These are phyloP conservation scores for Theropithecus gelada DNA, from an alignment of 2,113 vertebrate genomes.

Conservation along the genomic window DNA sequence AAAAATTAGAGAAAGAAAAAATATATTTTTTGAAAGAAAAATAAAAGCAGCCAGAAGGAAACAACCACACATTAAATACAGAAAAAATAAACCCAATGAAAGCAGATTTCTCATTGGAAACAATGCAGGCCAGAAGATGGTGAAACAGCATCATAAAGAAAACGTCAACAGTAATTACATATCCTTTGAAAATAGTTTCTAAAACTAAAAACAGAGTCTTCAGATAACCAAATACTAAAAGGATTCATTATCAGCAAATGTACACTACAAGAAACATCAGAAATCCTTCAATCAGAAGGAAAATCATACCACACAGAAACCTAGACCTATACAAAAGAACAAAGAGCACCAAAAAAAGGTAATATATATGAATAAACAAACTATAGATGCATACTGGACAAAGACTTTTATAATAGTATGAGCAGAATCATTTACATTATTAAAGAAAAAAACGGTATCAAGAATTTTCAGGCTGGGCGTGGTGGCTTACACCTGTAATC, in stretches of 20 bases:
- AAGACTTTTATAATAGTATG: background rate
- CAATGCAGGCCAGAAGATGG: background rate
- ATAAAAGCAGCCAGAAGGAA: background rate
- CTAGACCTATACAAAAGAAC: background rate
- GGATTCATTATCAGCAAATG: constrained; percentile 4
- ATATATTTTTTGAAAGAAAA: background rate
- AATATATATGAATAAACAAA: background rate
- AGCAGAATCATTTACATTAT: background rate
- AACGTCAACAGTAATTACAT: background rate
- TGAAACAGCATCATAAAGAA: constrained; percentile 21
- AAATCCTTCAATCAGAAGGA: constrained; percentile 14
- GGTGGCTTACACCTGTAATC: too few relatives aligned
- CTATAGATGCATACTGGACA: background rate
- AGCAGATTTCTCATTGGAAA: background rate
- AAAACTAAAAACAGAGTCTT: constrained; percentile 43
- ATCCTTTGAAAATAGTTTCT: background rate
- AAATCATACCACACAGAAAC: constrained; percentile 16
- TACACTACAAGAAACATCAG: background rate
- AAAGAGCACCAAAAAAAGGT: background rate
- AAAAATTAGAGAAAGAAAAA: background rate
- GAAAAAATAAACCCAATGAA: background rate
- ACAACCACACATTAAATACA: background rate
- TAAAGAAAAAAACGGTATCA: background rate
- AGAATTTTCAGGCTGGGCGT: background rate
- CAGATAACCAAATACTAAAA: constrained; percentile 7